These are phyloP conservation scores for Scaeva pyrastri DNA, from an alignment of 2,888 invertebrate species.

Conservation along the genomic window DNA sequence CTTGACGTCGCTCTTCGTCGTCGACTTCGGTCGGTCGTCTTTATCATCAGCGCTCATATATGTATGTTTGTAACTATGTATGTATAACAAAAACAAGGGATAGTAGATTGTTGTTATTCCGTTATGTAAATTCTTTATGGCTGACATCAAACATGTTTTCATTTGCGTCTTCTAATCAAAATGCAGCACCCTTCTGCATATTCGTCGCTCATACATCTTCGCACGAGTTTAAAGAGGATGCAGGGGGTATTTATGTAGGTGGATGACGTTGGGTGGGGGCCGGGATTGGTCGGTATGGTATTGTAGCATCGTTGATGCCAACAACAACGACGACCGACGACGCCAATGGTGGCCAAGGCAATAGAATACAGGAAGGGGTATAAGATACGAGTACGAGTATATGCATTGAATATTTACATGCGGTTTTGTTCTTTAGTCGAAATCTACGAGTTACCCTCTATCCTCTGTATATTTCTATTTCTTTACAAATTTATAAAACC, in stretches of 20 bases:
- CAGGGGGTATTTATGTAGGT: conserved; percentile 16
- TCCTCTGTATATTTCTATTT: conserved; percentile 15
- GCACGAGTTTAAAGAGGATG: neutral
- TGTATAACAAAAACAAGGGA: conserved; percentile 16
- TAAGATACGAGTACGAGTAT: no score
- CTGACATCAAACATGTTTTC: conserved; percentile 77
- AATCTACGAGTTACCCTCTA: conserved; percentile 3
- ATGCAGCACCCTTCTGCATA: conserved; percentile 74
- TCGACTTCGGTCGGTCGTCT: neutral
- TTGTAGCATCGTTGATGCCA: neutral
- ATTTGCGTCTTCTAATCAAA: conserved; percentile 77
- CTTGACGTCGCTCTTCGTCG: neutral
- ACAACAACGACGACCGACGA: neutral
- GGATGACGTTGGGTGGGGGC: conserved; percentile 4
- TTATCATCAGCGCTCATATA: no score
- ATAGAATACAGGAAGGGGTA: neutral
- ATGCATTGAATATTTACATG: conserved; percentile 42
- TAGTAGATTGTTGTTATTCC: conserved; percentile 61
- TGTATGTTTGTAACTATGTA: neutral
- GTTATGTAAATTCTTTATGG: conserved; percentile 77
- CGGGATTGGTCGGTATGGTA: no score
- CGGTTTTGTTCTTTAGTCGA: conserved; percentile 37
- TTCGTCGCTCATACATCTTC: conserved; percentile 60
- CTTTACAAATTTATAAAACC: conserved; percentile 72
- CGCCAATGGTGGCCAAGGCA: conserved; percentile 13